Percentiles rank a stretch among this genome's conserved stretches.
These are phyloP conservation scores for Theocolax elegans DNA, from an alignment of 1,140 invertebrate genomes.

Conservation along the genomic window DNA sequence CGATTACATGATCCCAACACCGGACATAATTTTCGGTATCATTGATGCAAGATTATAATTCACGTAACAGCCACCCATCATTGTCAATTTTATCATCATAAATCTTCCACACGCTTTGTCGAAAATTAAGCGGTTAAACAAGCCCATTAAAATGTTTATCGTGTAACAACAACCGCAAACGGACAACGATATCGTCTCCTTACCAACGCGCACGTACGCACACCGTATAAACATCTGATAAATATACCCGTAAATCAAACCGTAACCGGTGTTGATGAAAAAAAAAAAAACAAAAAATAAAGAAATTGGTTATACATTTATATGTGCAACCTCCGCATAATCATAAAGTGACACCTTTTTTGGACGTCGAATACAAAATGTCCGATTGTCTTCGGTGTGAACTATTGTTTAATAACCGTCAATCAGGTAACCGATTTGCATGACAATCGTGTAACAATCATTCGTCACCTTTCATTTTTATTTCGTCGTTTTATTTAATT, in stretches of 20 bases:
- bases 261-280: too few relatives aligned
- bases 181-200: too few relatives aligned
- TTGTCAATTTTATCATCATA: background rate
- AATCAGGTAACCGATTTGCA: background rate
- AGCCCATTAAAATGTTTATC: background rate
- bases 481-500: too few relatives aligned
- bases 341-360: background rate
- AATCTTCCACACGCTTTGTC: background rate
- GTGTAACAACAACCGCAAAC: too few relatives aligned
- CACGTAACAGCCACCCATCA: background rate
- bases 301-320: too few relatives aligned
- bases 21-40: slow-evolving; percentile 7
- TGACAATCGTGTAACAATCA: slow-evolving; percentile 3
- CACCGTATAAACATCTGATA: background rate
- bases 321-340: background rate
- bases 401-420: slow-evolving; percentile 8
- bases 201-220: background rate
- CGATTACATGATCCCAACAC: background rate
- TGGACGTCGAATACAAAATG: background rate
- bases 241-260: too few relatives aligned
- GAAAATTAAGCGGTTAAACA: background rate
- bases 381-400: slow-evolving; percentile 7
- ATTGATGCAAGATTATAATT: background rate
- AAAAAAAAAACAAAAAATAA: too few relatives aligned
- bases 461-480: too few relatives aligned